phyloP scores from a whole-genome alignment of 2,888 invertebrate species.

The Arctia plantaginis region DNA sequence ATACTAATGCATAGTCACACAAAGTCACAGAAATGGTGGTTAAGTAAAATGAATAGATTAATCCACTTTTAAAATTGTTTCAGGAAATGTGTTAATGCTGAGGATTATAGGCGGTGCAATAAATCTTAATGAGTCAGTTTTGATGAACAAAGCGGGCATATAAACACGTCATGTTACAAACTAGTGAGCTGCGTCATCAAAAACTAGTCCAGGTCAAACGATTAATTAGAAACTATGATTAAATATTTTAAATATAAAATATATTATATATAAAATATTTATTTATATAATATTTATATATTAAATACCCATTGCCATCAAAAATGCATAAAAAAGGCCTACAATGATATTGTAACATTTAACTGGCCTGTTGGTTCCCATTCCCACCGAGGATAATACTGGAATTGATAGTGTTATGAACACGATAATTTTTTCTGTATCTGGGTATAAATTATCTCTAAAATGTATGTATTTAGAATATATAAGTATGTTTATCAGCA shows the following conservation, averaged over 20 bases:
- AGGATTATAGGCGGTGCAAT: slow-evolving; percentile 4
- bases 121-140: slow-evolving; percentile 15
- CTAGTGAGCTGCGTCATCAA: slow-evolving; percentile 1
- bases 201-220: background rate
- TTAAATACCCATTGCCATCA: background rate
- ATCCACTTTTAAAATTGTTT: slow-evolving; percentile 10
- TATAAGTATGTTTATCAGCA: no score
- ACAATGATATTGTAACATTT: background rate
- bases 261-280: no score
- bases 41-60: background rate
- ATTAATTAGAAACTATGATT: slow-evolving; percentile 3
- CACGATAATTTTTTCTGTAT: no score
- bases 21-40: background rate
- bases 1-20: background rate
- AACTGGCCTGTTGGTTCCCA: no score
- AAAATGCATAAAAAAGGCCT: background rate
- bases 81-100: slow-evolving; percentile 14
- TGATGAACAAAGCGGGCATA: slow-evolving; percentile 15
- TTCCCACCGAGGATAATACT: no score
- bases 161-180: slow-evolving; percentile 13
- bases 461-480: no score
- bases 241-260: slow-evolving; percentile 3
- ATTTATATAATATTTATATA: no score
- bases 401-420: no score
- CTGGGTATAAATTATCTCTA: no score